Base-by-base conservation (phyloP, 1,140 invertebrate genomes). In the Temnothorax curvispinosus region DNA sequence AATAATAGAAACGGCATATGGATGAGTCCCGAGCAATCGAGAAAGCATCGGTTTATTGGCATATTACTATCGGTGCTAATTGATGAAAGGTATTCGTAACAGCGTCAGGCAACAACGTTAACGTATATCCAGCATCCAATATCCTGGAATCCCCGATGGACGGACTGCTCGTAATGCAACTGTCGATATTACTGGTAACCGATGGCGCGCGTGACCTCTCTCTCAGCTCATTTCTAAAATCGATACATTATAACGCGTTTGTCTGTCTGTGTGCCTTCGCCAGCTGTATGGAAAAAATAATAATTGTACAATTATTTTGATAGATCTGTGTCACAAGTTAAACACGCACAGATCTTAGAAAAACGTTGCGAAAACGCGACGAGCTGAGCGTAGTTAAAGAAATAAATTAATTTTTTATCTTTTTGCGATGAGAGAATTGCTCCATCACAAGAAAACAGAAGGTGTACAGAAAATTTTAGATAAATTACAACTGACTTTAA, bases 121-220 rank as follows among this genome's bases (percentile, higher is more conserved):
- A 90, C 69, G 67, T 72, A 56, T 64, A 85, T 85, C 74, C 74
- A 77, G 69, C 78, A 80, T 54, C 75, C 58, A 84, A 92, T 91
- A 88, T 89, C 64, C 88, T 71, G 82, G 54, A 75, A 90, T 84
- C 56, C 67, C 62, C 32, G 38, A 81, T 64, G 27, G 58, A 50
- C 67, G 52, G 82, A 62, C 67, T 75, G 85, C 41, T 82, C 69
- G 87, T 90, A 92, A 88, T 88, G 77, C 88, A 90, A 90, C 91
- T 89, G 87, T 89, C 91, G 87, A 90, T 92, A 92, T 88, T 92
- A 89, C 85, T 77, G 69, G 74, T 69, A 91, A 89, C 88, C 90
- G 88, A 90, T 90, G 88, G 85, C 87, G 52, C 27, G 60, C 80
- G 52, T 90, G 90, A 87, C 86, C 92, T 92, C 27, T 27, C 92